Percentiles rank a stretch among this genome's conserved stretches.
Conservation (phyloP, 2,113 vertebrate species). For the Phalacrocorax aristotelis region DNA sequence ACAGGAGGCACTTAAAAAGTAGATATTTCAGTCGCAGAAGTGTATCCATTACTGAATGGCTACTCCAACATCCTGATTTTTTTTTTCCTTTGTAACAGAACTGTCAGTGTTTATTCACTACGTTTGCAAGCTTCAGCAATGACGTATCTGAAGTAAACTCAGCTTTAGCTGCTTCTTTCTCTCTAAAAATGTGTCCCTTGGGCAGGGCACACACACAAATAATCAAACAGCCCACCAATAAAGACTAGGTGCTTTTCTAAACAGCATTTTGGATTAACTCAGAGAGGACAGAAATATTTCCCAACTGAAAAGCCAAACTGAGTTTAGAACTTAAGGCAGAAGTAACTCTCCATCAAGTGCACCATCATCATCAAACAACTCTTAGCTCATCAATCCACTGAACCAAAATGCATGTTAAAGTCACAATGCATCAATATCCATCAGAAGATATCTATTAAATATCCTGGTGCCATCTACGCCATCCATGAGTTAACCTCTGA, state of each 20-base stretch:
- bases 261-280: not conserved
- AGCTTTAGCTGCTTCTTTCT: not conserved
- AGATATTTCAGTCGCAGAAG: not conserved
- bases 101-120: not conserved
- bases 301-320: not conserved
- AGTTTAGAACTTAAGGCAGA: not conserved
- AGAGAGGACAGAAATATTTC: not conserved
- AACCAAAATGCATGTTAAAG: slow-evolving; percentile 6
- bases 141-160: not conserved
- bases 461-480: not conserved
- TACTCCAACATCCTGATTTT: not conserved
- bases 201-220: not conserved
- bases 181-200: not conserved
- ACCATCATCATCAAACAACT: not conserved
- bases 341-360: not conserved
- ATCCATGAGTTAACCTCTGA: not conserved
- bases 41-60: not conserved
- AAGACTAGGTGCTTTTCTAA: not conserved
- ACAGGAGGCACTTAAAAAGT: not conserved
- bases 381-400: not conserved
- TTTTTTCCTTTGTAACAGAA: not conserved
- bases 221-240: not conserved
- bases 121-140: not conserved
- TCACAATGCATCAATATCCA: not conserved
- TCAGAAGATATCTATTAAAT: not conserved